Base-by-base conservation (phyloP, 2,888 invertebrate genomes). In the Xestia ashworthii region DNA sequence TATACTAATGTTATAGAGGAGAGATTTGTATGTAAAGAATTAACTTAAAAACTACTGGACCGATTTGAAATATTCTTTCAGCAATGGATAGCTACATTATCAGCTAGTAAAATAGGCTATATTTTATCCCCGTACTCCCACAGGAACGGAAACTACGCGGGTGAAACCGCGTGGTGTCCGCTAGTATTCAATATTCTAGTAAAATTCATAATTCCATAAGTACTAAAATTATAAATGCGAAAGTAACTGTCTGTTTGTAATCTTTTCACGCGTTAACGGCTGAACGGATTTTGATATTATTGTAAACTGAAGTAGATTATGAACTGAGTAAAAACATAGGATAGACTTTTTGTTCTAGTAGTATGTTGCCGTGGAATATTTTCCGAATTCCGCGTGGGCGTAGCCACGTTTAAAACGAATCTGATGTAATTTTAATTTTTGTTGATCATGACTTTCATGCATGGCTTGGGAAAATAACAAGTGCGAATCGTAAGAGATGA, bases 391-490 rank as follows among this genome's bases (percentile, higher is more conserved):
- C 14, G 14, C 58, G 58, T 58, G 2, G 58, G 58, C 58, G 25
- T 6, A 6, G 25, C 58, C 14, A 12, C 25, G 58, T 25, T 25
- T 12, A 25, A 58, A 25, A 6, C 58, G 8, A 19, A 19, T 60
- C 60, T 60, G 3, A 32, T 32, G 32, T 60, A 32, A 32, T 60
- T 60, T 19, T 4, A 22, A 5, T 11, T 53, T 46, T 38, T 14
- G 8, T 38, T n/a, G 9, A 58, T 79, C 48, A 50, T 50, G 22
- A 58, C 55, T 78, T 41, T 50, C 22, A 65, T 66, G 58, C 80
- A 78, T 80, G 50, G 25, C 53, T 66, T 53, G 66, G 12, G 12
- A 55, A 80, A 78, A 66, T 41, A 46, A 62, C 53, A 80, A 67
- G 22, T 62, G 32, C 55, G 11, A 68, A 71, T 70, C 71, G 55